These are phyloP conservation scores for Nezara viridula DNA, from an alignment of 2,888 invertebrate genomes.

Conservation along the genomic window DNA sequence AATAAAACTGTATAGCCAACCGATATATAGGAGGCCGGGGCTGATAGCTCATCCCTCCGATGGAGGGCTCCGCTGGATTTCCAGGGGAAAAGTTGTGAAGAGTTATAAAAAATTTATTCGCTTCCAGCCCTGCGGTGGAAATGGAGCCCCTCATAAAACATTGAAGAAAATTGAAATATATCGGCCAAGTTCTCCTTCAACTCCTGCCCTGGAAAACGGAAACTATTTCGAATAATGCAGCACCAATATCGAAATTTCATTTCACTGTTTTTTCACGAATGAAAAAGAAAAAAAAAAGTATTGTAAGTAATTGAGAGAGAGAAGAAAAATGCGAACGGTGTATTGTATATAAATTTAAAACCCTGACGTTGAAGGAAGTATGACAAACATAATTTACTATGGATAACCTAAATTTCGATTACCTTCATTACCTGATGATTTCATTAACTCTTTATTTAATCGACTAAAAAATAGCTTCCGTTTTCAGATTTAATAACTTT, in stretches of 20 bases:
- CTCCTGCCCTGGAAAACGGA: neutral
- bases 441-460: no score
- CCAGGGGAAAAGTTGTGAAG: neutral
- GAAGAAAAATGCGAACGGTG: no score
- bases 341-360: no score
- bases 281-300: no score
- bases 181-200: neutral
- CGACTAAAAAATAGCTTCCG: no score
- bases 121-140: slow-evolving; percentile 8
- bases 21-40: neutral
- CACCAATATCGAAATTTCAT: neutral
- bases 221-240: neutral
- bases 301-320: no score
- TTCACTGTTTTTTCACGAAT: no score
- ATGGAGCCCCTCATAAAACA: slow-evolving; percentile 1
- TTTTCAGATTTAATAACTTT: no score
- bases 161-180: slow-evolving; percentile 26
- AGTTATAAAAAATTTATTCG: slow-evolving; percentile 13
- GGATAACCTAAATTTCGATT: no score
- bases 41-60: neutral
- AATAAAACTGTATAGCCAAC: neutral
- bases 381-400: no score
- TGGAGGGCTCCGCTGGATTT: neutral
- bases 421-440: no score
- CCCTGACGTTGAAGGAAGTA: no score